Evolutionary conservation across 2,888 invertebrate genomes (phyloP).

Genomic region (Plutella xylostella): DNA sequence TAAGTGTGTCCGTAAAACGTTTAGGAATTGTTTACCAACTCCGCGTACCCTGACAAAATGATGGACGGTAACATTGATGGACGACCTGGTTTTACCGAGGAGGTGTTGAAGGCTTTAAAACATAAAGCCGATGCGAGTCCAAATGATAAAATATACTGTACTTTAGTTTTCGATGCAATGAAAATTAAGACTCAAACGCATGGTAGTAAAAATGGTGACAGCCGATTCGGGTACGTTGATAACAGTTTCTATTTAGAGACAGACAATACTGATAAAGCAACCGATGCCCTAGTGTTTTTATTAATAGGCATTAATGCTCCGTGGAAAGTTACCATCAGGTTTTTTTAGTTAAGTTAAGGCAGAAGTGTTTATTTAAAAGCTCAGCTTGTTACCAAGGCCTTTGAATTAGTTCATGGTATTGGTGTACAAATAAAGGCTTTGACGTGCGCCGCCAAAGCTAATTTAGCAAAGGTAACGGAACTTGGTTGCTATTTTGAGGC

Average conservation of each 20-base stretch:
- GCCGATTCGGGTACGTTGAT: background rate
- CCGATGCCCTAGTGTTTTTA: background rate
- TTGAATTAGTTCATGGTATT: too few species aligned
- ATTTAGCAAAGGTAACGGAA: too few species aligned
- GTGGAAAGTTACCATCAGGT: too few species aligned
- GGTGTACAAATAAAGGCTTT: too few species aligned
- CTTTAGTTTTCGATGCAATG: background rate
- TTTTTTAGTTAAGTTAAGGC: too few species aligned
- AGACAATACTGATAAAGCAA: background rate
- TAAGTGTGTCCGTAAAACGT: background rate
- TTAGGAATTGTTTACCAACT: background rate
- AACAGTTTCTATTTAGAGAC: background rate
- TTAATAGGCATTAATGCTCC: too few species aligned
- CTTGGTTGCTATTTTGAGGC: too few species aligned
- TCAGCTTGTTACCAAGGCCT: too few species aligned
- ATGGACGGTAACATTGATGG: background rate
- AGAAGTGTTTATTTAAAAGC: too few species aligned
- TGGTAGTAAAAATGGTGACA: background rate
- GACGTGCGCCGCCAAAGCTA: too few species aligned
- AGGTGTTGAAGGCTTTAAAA: background rate
- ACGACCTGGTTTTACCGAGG: background rate
- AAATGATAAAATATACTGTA: background rate
- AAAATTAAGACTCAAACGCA: background rate
- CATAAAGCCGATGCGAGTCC: background rate
- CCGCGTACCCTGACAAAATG: constrained; percentile 1